phyloP scores from a whole-genome alignment of 2,797 vertebrate species.

The Cyclopterus lumpus region DNA sequence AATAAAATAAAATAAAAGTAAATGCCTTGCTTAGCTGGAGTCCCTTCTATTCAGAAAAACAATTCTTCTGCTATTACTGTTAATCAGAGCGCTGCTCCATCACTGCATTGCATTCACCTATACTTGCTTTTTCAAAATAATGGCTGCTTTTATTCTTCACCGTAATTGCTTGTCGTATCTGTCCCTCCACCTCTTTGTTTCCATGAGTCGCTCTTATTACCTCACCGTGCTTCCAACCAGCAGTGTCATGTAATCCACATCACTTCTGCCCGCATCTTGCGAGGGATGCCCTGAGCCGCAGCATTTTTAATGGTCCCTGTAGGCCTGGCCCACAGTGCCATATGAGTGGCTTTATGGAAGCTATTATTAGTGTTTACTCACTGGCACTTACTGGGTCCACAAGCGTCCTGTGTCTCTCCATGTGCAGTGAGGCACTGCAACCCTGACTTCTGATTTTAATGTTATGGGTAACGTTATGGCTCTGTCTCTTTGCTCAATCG shows the following conservation, averaged over 20 bases:
- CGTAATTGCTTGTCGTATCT: constrained; percentile 74
- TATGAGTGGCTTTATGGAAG: constrained; percentile 80
- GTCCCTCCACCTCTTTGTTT: constrained; percentile 76
- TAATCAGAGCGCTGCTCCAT: constrained; percentile 61
- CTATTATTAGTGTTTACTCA: constrained; percentile 85
- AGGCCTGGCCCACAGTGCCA: constrained; percentile 73
- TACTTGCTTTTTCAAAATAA: constrained; percentile 53
- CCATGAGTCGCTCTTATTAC: constrained; percentile 63
- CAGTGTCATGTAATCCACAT: constrained; percentile 56
- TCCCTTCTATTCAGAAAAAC: constrained; percentile 54
- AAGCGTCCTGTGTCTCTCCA: constrained; percentile 63
- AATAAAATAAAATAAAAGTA: too few relatives aligned
- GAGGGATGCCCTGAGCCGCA: constrained; percentile 62
- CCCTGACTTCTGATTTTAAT: constrained; percentile 76
- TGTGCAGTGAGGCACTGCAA: constrained; percentile 71
- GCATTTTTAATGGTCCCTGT: constrained; percentile 77
- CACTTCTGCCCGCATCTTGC: constrained; percentile 57
- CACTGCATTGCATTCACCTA: constrained; percentile 53
- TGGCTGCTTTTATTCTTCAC: constrained; percentile 63
- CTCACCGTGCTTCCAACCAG: constrained; percentile 57
- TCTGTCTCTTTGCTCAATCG: constrained; percentile 78
- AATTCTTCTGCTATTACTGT: constrained; percentile 56
- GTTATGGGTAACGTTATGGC: constrained; percentile 79
- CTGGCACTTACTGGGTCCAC: constrained; percentile 76
- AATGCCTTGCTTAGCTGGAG: constrained; percentile 33